Conservation (phyloP, 2,113 vertebrate genomes). For the Romanogobio albipinnatus region DNA sequence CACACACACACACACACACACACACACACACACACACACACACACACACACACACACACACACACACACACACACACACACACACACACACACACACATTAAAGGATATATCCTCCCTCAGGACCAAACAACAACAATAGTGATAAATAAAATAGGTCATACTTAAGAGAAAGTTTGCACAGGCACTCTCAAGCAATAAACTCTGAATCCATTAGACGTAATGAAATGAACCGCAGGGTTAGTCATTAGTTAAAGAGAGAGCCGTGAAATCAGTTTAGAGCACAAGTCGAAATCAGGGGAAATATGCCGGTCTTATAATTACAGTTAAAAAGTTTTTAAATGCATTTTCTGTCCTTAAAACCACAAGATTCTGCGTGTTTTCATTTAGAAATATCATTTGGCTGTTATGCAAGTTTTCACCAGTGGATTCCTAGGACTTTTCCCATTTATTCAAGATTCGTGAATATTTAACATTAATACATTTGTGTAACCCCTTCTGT, state of each 20-base stretch:
- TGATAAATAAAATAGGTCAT: slow-evolving; percentile 4
- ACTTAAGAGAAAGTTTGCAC: neutral
- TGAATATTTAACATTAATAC: no score
- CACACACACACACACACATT: neutral
- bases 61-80: neutral
- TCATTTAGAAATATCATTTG: neutral
- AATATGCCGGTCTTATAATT: neutral
- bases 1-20: neutral
- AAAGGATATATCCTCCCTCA: neutral
- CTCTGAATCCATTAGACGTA: neutral
- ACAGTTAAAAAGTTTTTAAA: neutral
- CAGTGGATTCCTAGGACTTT: no score
- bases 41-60: neutral
- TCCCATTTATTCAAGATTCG: no score
- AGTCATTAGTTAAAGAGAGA: slow-evolving; percentile 10
- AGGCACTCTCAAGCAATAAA: neutral
- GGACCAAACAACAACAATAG: slow-evolving; percentile 2
- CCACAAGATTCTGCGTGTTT: neutral
- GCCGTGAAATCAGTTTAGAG: slow-evolving; percentile 17
- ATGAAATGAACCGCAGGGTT: neutral
- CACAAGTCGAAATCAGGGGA: neutral
- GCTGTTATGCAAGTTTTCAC: neutral
- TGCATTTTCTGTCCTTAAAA: neutral
- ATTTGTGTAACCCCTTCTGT: no score
- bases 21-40: neutral